Percentiles rank a stretch among this genome's conserved stretches.
Evolutionary conservation across 2,113 vertebrate genomes (phyloP).

Genomic region (Oncorhynchus mykiss): DNA sequence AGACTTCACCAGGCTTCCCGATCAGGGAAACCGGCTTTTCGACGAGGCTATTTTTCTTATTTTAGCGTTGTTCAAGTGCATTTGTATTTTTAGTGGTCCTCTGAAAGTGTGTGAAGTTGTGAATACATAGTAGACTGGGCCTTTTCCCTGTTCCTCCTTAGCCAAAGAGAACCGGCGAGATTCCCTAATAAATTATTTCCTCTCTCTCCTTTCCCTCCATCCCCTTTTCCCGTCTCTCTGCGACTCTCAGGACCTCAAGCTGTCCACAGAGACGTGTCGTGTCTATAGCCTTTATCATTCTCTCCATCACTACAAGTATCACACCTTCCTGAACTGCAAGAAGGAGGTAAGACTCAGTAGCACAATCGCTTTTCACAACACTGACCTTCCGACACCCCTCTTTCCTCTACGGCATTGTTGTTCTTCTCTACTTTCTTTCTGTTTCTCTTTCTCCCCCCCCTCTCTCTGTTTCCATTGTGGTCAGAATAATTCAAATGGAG

Average conservation of each 20-base stretch:
- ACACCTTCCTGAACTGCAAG: conserved; percentile 92
- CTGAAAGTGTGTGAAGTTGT: too few species aligned
- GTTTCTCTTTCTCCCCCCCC: neutral
- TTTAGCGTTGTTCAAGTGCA: too few species aligned
- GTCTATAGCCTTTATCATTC: conserved; percentile 91
- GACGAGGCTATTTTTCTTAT: too few species aligned
- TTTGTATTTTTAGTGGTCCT: too few species aligned
- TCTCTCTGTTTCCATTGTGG: too few species aligned
- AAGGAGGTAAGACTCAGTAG: conserved; percentile 78
- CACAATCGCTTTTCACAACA: neutral
- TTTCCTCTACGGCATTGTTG: neutral
- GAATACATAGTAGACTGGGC: too few species aligned
- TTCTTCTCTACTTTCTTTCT: neutral
- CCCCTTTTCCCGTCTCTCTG: neutral
- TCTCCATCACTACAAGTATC: conserved; percentile 93
- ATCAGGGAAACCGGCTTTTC: too few species aligned
- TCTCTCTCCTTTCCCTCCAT: neutral
- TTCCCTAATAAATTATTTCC: neutral
- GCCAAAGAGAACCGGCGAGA: neutral
- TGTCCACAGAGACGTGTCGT: conserved; percentile 83
- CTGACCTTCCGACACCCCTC: neutral
- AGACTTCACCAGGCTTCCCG: too few species aligned
- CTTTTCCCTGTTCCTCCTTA: too few species aligned
- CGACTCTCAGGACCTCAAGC: conserved; percentile 82
- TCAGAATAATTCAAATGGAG: too few species aligned